Percentiles rank a stretch among this genome's conserved stretches.
These are phyloP conservation scores for Blastobasis adustella DNA, from an alignment of 2,888 invertebrate species.

Conservation along the genomic window DNA sequence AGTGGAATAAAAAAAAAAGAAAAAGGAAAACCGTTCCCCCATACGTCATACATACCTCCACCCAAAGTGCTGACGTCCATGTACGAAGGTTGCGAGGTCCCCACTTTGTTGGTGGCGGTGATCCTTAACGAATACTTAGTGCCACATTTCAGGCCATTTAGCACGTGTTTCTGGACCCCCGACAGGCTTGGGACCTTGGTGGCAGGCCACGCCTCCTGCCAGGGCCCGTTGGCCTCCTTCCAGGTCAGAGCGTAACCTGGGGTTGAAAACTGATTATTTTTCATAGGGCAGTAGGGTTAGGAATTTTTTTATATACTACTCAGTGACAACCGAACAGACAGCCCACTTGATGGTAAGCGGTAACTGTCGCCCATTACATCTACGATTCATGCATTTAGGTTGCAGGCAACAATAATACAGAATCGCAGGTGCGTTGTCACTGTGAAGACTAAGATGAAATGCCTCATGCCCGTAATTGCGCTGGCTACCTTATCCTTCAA, in stretches of 20 bases:
- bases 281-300: no score
- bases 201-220: constrained; percentile 76
- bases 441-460: no score
- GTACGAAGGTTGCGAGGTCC: constrained; percentile 82
- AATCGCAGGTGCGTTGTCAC: no score
- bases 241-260: constrained; percentile 69
- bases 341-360: no score
- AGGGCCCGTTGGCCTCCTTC: constrained; percentile 64
- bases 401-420: no score
- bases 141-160: constrained; percentile 87
- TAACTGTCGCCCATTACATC: no score
- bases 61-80: constrained; percentile 78
- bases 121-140: constrained; percentile 87
- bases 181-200: constrained; percentile 72
- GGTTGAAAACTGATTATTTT: not conserved
- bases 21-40: not conserved
- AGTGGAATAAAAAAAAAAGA: no score
- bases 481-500: no score
- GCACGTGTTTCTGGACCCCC: constrained; percentile 75
- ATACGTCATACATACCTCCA: constrained; percentile 48
- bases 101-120: constrained; percentile 88
- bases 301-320: no score
- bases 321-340: no score
- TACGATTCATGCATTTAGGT: no score
- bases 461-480: no score